Conservation (phyloP, 2,113 vertebrate genomes). For the Ctenodactylus gundi region DNA sequence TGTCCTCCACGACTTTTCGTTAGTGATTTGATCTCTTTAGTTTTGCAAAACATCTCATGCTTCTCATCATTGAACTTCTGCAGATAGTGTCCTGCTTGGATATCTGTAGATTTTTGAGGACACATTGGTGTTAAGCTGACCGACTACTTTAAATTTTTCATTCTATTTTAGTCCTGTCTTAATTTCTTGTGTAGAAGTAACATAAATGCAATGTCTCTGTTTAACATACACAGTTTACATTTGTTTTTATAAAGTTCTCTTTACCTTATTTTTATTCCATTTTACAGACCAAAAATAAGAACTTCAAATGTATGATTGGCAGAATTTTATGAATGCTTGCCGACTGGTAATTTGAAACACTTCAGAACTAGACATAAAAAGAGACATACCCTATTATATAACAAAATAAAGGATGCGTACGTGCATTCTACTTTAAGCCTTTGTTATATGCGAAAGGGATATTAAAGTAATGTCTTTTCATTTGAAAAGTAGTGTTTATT, state of each 20-base stretch:
- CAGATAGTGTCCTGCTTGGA: not conserved
- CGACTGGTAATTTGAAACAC: not conserved
- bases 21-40: not conserved
- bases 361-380: not conserved
- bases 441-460: not conserved
- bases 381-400: not conserved
- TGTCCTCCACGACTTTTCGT: accelerated
- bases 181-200: not conserved
- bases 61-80: not conserved
- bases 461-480: not conserved
- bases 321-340: not conserved
- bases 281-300: not conserved
- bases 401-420: not conserved
- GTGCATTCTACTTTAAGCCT: not conserved
- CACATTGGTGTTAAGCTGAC: not conserved
- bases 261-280: not conserved
- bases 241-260: not conserved
- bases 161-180: not conserved
- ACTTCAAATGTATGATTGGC: not conserved
- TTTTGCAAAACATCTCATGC: not conserved
- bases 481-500: not conserved
- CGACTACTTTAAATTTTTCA: not conserved
- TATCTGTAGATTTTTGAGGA: not conserved
- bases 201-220: not conserved
- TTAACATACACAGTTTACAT: not conserved